Base-by-base conservation (phyloP, 2,888 invertebrate genomes). In the Holacanthella duospinosa region DNA sequence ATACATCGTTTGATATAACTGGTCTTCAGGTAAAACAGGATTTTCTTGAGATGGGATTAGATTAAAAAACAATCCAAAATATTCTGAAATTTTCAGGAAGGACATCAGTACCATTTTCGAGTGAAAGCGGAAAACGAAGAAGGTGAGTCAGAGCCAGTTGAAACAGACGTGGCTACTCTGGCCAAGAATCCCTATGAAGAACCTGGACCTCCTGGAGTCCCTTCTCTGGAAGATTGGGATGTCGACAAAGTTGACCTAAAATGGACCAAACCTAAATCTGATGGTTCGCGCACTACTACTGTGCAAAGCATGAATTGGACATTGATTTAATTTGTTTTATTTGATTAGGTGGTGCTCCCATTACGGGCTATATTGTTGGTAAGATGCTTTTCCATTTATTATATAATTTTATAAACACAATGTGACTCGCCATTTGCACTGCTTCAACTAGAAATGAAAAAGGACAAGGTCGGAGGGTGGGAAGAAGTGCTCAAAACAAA, bases 131-230 rank as follows among this genome's bases (percentile, higher is more conserved):
- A 94, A 67, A 95, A 95, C 75, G 94, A 95, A 70, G 95, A 94
- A 77, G 93, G 93, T 24, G 93, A 93, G 77, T 91, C 92, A 1
- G 93, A 97, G 74, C 96, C 97, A 6, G 78, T 96, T 25, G 90
- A 92, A 77, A 90, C 93, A n/a, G 91, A 93, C 61, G 84, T 85
- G 74, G 84, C 89, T 1, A 90, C 89, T 66, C 77, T 88, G 24
- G 96, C 97, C 27, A 99, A 97, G 81, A 97, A 99, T 83, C 97
- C 97, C 71, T 99, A 85, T 76, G 92, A 92, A 75, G 81, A 86
- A 71, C 86, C 93, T 65, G 87, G 61, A 29, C 89, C 92, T 75
- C 95, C 95, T 1, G 88, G 91, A 44, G 84, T 85, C 44, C 94
- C 94, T 0, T 85, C 86, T 65, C 82, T 94, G 70, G 86, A 86